phyloP scores from a whole-genome alignment of 2,113 vertebrate species.

The Chrysemys picta region DNA sequence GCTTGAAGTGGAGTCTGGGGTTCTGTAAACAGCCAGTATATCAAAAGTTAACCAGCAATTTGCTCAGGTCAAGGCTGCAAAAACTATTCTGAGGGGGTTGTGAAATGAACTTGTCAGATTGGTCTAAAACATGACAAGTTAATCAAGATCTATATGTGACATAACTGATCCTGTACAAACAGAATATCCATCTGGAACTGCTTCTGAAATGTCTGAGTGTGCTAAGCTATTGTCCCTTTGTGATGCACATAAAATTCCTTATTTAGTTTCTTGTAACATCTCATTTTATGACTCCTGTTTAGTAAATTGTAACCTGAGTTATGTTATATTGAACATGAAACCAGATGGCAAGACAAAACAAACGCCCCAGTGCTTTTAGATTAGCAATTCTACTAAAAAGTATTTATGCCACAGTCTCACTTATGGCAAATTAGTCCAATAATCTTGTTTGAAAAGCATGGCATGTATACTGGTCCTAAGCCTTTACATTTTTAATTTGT shows the following conservation, averaged over 20 bases:
- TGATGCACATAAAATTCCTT: not conserved
- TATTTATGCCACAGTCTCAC: not conserved
- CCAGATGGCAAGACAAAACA: not conserved
- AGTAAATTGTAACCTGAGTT: slow-evolving; percentile 4
- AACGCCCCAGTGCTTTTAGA: not conserved
- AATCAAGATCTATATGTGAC: not conserved
- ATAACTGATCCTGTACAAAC: not conserved
- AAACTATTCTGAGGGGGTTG: not conserved
- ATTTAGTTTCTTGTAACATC: not conserved
- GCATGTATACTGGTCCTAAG: not conserved
- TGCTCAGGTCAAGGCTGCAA: not conserved
- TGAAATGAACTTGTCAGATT: not conserved
- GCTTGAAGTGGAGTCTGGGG: not conserved
- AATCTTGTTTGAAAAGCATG: not conserved
- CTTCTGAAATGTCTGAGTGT: not conserved
- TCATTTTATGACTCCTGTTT: slow-evolving; percentile 20
- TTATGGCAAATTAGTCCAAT: not conserved
- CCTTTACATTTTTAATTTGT: not conserved
- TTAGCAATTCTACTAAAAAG: not conserved
- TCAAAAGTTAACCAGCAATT: not conserved
- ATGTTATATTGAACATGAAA: not conserved
- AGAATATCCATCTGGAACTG: not conserved
- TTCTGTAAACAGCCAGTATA: not conserved
- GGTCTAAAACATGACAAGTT: not conserved
- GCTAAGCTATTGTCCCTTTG: not conserved